These are phyloP conservation scores for Colostygia pectinataria DNA, from an alignment of 2,888 invertebrate species.

Conservation along the genomic window DNA sequence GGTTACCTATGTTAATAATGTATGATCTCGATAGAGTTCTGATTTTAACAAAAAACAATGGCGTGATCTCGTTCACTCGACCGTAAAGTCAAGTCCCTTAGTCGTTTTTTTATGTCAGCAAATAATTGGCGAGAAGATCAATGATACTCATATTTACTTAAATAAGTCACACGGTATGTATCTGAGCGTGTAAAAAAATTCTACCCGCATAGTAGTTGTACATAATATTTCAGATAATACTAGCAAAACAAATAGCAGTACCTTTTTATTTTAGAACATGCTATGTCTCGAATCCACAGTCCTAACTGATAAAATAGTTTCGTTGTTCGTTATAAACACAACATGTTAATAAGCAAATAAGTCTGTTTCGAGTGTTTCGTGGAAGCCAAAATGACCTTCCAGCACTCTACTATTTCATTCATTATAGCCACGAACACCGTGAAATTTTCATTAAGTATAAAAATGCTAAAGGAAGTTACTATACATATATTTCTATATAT, in stretches of 20 bases:
- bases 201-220: not conserved
- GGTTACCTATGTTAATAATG: too few species aligned
- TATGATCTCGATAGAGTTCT: too few species aligned
- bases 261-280: slow-evolving; percentile 16
- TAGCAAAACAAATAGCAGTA: slow-evolving; percentile 12
- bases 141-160: too few species aligned
- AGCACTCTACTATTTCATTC: slow-evolving; percentile 29
- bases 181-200: not conserved
- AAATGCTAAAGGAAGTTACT: not conserved
- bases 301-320: slow-evolving; percentile 34
- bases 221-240: not conserved
- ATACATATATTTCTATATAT: too few species aligned
- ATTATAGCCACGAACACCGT: slow-evolving; percentile 28
- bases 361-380: slow-evolving; percentile 22
- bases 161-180: too few species aligned
- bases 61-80: too few species aligned
- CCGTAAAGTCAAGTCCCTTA: too few species aligned
- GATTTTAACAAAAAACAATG: too few species aligned
- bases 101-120: too few species aligned
- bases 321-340: slow-evolving; percentile 37
- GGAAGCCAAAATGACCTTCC: slow-evolving; percentile 34
- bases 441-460: slow-evolving; percentile 17
- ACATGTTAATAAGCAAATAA: slow-evolving; percentile 37
- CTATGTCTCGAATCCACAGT: slow-evolving; percentile 12
- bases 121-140: too few species aligned